Conservation (phyloP, 2,797 vertebrate genomes). For the Hypotaenidia philippensis region DNA sequence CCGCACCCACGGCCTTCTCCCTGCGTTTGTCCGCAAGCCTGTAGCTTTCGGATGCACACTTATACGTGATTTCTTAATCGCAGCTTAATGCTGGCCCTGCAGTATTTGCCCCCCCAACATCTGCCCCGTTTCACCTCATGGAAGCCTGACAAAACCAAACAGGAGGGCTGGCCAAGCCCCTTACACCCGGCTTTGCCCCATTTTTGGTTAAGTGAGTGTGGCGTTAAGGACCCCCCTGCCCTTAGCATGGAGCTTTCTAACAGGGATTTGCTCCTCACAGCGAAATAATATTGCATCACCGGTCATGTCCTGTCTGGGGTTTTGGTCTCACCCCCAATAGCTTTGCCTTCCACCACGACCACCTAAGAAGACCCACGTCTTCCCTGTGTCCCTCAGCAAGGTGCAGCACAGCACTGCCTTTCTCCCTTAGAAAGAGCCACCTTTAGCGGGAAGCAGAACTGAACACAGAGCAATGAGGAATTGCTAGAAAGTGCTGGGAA, state of each 20-base stretch:
- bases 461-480: not conserved
- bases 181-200: not conserved
- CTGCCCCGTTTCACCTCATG: accelerated
- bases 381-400: accelerated
- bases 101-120: accelerated
- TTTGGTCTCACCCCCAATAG: accelerated
- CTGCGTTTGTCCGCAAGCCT: accelerated
- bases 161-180: not conserved
- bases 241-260: not conserved
- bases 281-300: accelerated
- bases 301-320: accelerated
- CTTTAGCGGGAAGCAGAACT: accelerated
- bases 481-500: not conserved
- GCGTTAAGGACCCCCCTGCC: not conserved
- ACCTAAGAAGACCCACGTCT: not conserved
- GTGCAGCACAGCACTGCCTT: accelerated
- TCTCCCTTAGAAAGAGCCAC: not conserved
- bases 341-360: not conserved
- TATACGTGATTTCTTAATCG: not conserved
- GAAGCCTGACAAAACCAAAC: not conserved
- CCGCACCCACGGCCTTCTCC: too few species aligned
- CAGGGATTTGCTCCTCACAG: too few species aligned
- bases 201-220: not conserved
- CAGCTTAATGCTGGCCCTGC: accelerated
- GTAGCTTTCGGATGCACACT: accelerated